Evolutionary conservation across 37 sponge, comb jelly and placozoan genomes (phyloP).

Genomic region (Chondrosia reniformis): DNA sequence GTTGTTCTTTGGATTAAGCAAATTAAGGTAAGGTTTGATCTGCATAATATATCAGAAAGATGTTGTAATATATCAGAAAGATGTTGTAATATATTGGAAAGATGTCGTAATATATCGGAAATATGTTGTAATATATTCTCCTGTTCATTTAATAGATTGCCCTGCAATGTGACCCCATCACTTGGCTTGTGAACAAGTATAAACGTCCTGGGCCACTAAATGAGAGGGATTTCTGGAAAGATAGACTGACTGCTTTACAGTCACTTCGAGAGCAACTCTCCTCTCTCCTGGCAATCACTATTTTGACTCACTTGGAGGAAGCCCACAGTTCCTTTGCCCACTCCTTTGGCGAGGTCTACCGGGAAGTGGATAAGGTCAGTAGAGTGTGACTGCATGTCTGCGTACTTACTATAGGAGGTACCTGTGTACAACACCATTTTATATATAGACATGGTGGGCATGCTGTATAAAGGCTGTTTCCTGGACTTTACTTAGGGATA

Average conservation of each 20-base stretch:
- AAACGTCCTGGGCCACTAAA: slow-evolving; percentile 64
- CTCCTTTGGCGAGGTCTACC: slow-evolving; percentile 62
- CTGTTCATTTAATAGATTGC: slow-evolving; percentile 33
- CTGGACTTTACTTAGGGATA: no score
- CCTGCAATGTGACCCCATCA: slow-evolving; percentile 55
- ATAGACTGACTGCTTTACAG: slow-evolving; percentile 37
- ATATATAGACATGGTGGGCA: no score
- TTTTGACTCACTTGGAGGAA: slow-evolving; percentile 62
- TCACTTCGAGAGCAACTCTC: slow-evolving; percentile 65
- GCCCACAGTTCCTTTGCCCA: slow-evolving; percentile 67
- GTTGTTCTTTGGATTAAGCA: slow-evolving; percentile 91
- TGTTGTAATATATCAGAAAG: no score
- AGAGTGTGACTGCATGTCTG: not conserved
- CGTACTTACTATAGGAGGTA: not conserved
- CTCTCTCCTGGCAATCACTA: slow-evolving; percentile 55
- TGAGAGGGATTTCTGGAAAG: slow-evolving; percentile 80
- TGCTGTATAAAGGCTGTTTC: no score
- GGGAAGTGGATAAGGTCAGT: slow-evolving; percentile 52
- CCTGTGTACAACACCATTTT: not conserved
- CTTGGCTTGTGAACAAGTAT: slow-evolving; percentile 21
- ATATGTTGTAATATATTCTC: not conserved
- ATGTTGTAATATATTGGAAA: not conserved
- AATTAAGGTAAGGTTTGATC: slow-evolving; percentile 77
- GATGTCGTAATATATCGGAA: not conserved
- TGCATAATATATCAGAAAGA: no score